Evolutionary conservation across 2,888 invertebrate species (phyloP), one percentile per base, ranked within the genome.

Genomic region (Molanna angustata): DNA sequence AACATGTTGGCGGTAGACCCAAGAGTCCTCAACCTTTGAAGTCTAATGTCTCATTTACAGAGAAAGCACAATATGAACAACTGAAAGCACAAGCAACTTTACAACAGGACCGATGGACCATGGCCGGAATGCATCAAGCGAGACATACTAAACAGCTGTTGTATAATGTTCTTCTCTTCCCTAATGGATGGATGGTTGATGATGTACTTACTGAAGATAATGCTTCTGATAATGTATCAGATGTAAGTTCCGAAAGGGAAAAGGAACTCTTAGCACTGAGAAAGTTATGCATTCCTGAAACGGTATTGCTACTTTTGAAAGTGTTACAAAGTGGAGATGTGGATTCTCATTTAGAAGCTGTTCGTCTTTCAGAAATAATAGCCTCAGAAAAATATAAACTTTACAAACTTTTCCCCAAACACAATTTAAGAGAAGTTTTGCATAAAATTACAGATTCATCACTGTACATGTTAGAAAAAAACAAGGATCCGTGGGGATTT

Each of bases 151-250:
- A 87, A 62, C 85, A 85, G 56, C 78, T 88, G 46, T 74, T 96
- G 4, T 92, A 88, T 69, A 94, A 94, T 70, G 88, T 95, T 0
- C 68, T 96, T 31, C 69, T 92, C 7, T 95, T 96, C 67, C 91
- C 94, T 2, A 88, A 91, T 62, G 94, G 95, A 3, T 96, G 95
- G 95, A 78, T 96, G 54, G 80, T 84, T 39, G 94, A 94, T 67
- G 78, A 82, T 13, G 78, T 69, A 60, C 76, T 77, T 40, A 70
- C 76, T 14, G 74, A 76, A 47, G 77, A 76, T 54, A 76, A 76
- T 1, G 61, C 64, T 4, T 73, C 71, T 18, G 74, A 68, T 22
- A 72, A 66, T 60, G 76, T 78, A 4, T 13, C 27, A 56, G 70
- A 75, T 51, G 76, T 79, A 44, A 69, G 69, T 37, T 61, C 69